These are phyloP conservation scores for Scyliorhinus canicula DNA, from an alignment of 2,797 vertebrate genomes.

Conservation along the genomic window DNA sequence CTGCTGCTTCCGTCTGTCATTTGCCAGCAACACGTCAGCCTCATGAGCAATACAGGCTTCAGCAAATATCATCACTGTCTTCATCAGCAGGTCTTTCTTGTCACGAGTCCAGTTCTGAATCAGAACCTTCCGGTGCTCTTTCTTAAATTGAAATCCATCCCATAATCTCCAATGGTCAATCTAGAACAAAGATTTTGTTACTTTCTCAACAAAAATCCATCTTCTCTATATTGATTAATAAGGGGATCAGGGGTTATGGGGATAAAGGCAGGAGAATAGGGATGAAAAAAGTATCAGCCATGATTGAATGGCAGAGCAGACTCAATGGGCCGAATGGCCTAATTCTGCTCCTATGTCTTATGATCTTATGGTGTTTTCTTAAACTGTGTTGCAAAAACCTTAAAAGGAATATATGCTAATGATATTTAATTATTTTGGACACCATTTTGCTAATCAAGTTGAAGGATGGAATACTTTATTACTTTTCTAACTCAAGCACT, in stretches of 20 bases:
- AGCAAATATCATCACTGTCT: slow-evolving; percentile 58
- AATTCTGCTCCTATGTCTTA: too few relatives aligned
- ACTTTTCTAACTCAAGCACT: not conserved
- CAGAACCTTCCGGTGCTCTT: slow-evolving; percentile 57
- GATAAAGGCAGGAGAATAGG: too few relatives aligned
- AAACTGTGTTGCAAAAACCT: not conserved
- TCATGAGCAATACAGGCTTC: slow-evolving; percentile 69
- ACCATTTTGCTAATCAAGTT: not conserved
- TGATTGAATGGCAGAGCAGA: too few relatives aligned
- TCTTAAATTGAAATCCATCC: slow-evolving; percentile 59
- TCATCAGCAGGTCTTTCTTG: slow-evolving; percentile 60
- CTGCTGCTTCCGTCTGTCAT: slow-evolving; percentile 67
- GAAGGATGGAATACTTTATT: not conserved
- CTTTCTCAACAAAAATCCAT: not conserved
- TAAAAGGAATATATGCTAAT: not conserved
- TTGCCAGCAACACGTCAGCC: slow-evolving; percentile 59
- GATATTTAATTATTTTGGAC: not conserved
- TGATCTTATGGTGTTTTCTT: too few relatives aligned
- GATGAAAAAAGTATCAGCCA: too few relatives aligned
- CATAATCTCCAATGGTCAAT: slow-evolving; percentile 64
- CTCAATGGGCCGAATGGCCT: too few relatives aligned
- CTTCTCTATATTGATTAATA: too few relatives aligned
- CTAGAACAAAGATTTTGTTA: slow-evolving; percentile 53
- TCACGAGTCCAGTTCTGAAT: slow-evolving; percentile 63
- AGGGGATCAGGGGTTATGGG: too few relatives aligned